phyloP scores from a whole-genome alignment of 1,140 invertebrate species.

The Drosophila pruinosa region DNA sequence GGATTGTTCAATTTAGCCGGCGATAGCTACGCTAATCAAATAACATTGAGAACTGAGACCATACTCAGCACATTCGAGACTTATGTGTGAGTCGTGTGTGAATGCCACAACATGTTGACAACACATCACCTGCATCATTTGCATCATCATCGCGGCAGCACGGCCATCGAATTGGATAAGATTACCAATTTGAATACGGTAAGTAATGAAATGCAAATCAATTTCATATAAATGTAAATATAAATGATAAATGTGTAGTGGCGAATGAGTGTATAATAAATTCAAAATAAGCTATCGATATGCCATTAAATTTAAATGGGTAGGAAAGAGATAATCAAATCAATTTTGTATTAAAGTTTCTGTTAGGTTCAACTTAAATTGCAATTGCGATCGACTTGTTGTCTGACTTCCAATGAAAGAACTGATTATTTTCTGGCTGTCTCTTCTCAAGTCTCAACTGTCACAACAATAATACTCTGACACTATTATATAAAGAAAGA shows the following conservation, averaged over 20 bases:
- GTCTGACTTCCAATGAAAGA: neutral
- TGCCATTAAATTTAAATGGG: too few species aligned
- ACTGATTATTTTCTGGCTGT: neutral
- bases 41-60: neutral
- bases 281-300: too few species aligned
- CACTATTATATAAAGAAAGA: neutral
- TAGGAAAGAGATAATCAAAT: too few species aligned
- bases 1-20: conserved; percentile 56
- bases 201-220: conserved; percentile 5
- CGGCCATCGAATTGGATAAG: conserved; percentile 76
- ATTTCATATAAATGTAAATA: neutral
- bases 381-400: neutral
- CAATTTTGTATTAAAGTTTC: too few species aligned
- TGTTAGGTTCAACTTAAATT: too few species aligned
- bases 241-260: too few species aligned
- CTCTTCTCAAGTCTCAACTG: too few species aligned
- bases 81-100: conserved; percentile 38
- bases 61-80: conserved; percentile 25
- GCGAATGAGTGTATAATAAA: too few species aligned
- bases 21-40: conserved; percentile 31
- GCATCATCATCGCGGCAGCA: conserved; percentile 79
- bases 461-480: neutral
- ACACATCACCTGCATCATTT: conserved; percentile 80
- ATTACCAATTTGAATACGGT: conserved; percentile 79
- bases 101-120: conserved; percentile 75